Conservation (phyloP, 1,140 invertebrate genomes). For the Aphis craccivora region DNA sequence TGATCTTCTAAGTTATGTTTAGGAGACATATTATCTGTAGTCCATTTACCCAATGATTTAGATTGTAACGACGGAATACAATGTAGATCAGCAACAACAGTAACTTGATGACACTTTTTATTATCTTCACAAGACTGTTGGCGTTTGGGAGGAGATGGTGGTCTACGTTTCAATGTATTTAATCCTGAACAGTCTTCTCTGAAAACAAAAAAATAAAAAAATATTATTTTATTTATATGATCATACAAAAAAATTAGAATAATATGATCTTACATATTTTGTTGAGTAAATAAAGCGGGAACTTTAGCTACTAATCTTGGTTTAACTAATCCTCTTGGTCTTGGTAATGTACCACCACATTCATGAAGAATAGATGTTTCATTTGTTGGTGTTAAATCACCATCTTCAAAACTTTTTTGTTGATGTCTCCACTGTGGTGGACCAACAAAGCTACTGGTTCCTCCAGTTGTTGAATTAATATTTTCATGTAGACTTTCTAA, state of each 20-base stretch:
- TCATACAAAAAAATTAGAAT: neutral
- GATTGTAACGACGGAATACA: conserved; percentile 66
- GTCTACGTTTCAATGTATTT: conserved; percentile 61
- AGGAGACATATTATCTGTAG: conserved; percentile 68
- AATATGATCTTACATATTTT: conserved; percentile 60
- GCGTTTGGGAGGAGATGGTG: conserved; percentile 86
- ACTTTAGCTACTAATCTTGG: conserved; percentile 87
- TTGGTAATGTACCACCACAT: conserved; percentile 83
- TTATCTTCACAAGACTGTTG: conserved; percentile 64
- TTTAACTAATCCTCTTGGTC: conserved; percentile 81
- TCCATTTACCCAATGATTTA: conserved; percentile 60
- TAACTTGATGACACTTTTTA: conserved; percentile 60
- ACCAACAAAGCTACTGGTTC: conserved; percentile 61
- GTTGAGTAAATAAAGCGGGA: conserved; percentile 66
- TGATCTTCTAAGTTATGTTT: conserved; percentile 70
- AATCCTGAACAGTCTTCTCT: conserved; percentile 49
- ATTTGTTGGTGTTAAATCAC: conserved; percentile 87
- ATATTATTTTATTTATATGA: neutral
- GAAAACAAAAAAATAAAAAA: neutral
- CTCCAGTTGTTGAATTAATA: conserved; percentile 56
- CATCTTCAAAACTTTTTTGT: conserved; percentile 79
- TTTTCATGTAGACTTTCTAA: conserved; percentile 79
- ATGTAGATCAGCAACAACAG: conserved; percentile 62
- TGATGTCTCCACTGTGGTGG: conserved; percentile 69
- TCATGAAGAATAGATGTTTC: conserved; percentile 72